Evolutionary conservation across 2,797 vertebrate genomes (phyloP), one percentile per base, ranked within the genome.

Genomic region (Craterocephalus amniculus): DNA sequence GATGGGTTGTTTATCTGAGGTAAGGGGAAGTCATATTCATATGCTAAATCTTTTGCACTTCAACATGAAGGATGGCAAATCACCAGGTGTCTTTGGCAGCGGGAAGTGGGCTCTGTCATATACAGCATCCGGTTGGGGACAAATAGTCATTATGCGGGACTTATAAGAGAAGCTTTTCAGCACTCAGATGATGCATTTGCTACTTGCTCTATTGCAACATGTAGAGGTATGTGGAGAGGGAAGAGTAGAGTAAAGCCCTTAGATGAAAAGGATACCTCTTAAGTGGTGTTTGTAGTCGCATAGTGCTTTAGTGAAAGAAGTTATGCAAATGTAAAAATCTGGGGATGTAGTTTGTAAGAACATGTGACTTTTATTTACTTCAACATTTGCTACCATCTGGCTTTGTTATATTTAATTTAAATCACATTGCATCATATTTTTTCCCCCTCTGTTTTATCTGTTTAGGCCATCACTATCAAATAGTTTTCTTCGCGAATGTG

Each of bases 71-170:
- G 55, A 68, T 66, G 72, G 69, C 63, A 77, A 80, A 78, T 73
- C 62, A 84, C 71, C 66, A 70, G 76, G 67, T 43, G 62, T 77
- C 68, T 81, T 74, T 87, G 80, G 76, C 81, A 84, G 80, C 26
- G 57, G 69, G 52, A 79, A 58, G 70, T 73, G 36, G 31, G 67
- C 78, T 69, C 74, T 77, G 74, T 80, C 77, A 61, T 48, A 59
- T 18, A n/a, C 36, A 35, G 63, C 70, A 32, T 80, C 66, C 61
- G 72, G 38, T 45, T 57, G 4, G 77, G 64, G 76, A 78, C 69
- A 74, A 76, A 69, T 57, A 72, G 51, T 65, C 63, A 54, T 68
- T 40, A 49, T 45, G 29, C 16, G 3, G 36, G 78, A 60, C 67
- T 72, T 76, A 66, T 6, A 54, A 74, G 45, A 58, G 12, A 36